Conservation (phyloP, 2,797 vertebrate species). For the Astyanax mexicanus region DNA sequence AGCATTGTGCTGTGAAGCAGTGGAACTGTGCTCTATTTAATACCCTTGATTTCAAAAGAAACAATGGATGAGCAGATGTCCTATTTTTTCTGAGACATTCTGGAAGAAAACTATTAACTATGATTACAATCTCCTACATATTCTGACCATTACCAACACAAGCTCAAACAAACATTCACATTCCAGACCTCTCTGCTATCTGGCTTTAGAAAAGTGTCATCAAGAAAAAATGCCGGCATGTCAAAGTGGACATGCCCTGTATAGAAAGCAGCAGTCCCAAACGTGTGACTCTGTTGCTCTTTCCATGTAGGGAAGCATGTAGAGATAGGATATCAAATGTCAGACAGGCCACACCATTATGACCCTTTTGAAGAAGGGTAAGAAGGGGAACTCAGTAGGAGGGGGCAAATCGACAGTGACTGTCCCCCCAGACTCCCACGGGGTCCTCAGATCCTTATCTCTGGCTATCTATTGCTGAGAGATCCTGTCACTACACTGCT, state of each 20-base stretch:
- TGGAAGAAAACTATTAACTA: no score
- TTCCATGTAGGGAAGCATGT: constrained; percentile 5
- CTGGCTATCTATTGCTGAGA: constrained; percentile 7
- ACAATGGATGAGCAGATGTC: no score
- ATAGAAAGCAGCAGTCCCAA: neutral
- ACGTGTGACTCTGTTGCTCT: neutral
- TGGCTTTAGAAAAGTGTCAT: neutral
- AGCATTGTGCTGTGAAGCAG: no score
- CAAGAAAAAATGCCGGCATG: neutral
- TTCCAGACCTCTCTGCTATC: neutral
- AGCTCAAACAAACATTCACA: constrained; percentile 1
- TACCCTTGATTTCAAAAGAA: no score
- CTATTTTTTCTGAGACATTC: no score
- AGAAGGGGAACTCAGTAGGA: neutral
- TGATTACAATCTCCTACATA: constrained; percentile 2
- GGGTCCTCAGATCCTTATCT: constrained; percentile 36
- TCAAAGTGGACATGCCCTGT: neutral
- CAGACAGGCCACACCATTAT: constrained; percentile 33
- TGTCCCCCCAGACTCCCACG: constrained; percentile 26
- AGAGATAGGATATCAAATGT: constrained; percentile 14
- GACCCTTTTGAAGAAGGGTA: neutral
- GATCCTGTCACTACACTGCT: constrained; percentile 34
- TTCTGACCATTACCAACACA: constrained; percentile 15
- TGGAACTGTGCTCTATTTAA: no score
- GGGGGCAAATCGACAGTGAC: constrained; percentile 21